Conservation (phyloP, 2,113 vertebrate species). For the Gopherus evgoodei region DNA sequence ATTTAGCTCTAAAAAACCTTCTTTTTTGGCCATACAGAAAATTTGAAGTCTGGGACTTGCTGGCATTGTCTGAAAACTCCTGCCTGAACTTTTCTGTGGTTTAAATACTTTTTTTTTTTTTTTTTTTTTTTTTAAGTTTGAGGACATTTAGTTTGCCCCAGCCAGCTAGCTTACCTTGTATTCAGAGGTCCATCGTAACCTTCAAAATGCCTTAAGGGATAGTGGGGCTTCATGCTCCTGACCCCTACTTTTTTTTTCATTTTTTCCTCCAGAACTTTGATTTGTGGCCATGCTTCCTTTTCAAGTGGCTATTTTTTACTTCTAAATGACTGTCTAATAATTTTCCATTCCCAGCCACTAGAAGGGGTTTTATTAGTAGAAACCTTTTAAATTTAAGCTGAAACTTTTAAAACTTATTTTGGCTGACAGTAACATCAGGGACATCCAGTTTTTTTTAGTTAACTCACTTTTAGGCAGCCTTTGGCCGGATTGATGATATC, state of each 20-base stretch:
- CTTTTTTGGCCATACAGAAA: too few relatives aligned
- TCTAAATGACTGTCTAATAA: not conserved
- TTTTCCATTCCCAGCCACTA: not conserved
- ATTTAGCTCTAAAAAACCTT: not conserved
- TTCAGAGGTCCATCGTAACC: not conserved
- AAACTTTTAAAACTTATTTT: not conserved
- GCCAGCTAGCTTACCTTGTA: not conserved
- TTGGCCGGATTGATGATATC: too few relatives aligned
- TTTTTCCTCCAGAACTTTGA: not conserved
- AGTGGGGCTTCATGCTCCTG: not conserved
- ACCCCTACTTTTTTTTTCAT: not conserved
- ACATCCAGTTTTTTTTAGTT: not conserved
- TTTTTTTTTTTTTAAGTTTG: not conserved
- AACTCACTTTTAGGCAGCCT: not conserved
- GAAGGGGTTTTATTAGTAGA: not conserved
- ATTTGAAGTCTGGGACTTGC: too few relatives aligned
- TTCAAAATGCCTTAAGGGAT: not conserved
- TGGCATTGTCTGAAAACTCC: too few relatives aligned
- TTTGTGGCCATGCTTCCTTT: not conserved
- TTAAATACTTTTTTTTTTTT: too few relatives aligned
- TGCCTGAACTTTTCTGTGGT: too few relatives aligned
- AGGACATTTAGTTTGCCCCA: not conserved
- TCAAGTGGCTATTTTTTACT: not conserved
- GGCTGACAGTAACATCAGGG: not conserved
- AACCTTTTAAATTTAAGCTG: not conserved